phyloP scores from a whole-genome alignment of 2,113 vertebrate genomes.

The Dolichallabes microphthalmus region DNA sequence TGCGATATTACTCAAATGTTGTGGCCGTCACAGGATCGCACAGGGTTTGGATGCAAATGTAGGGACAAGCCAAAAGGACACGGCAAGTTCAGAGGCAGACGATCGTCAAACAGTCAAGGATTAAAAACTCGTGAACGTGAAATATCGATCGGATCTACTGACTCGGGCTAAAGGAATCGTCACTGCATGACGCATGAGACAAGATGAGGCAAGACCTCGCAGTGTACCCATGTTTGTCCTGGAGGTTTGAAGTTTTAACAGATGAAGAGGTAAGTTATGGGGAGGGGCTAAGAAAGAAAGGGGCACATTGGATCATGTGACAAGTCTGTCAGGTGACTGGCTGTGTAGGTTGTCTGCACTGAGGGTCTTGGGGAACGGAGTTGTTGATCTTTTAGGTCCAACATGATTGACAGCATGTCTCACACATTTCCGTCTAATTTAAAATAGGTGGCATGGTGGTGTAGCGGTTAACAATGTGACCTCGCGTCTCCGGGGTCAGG shows the following conservation, averaged over 20 bases:
- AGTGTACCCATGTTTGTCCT: no score
- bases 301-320: neutral
- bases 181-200: neutral
- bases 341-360: neutral
- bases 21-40: neutral
- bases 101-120: neutral
- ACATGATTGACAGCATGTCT: neutral
- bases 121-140: neutral
- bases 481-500: no score
- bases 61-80: neutral
- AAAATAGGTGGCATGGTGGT: no score
- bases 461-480: no score
- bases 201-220: neutral
- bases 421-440: neutral
- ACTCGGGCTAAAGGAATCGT: neutral
- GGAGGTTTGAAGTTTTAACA: neutral
- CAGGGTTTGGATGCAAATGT: slow-evolving; percentile 1
- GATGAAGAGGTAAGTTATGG: neutral
- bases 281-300: neutral
- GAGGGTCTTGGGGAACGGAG: neutral
- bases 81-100: neutral
- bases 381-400: neutral
- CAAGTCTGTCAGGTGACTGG: neutral
- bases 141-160: neutral
- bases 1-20: neutral